These are phyloP conservation scores for Gisinianus flammeolus DNA, from an alignment of 2,888 invertebrate species.

Conservation along the genomic window DNA sequence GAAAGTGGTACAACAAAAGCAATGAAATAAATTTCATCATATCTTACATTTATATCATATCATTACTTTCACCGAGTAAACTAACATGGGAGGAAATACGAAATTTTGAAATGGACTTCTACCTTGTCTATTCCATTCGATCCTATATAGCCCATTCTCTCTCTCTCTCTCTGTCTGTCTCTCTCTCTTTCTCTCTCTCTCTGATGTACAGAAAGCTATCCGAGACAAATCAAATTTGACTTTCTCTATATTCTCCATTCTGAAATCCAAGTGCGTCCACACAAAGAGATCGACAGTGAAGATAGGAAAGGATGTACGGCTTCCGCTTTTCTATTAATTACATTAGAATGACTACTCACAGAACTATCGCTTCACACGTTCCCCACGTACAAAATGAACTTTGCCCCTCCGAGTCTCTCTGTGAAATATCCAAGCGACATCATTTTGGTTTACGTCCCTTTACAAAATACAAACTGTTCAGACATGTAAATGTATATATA, in stretches of 20 bases:
- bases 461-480: too few species aligned
- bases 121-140: too few species aligned
- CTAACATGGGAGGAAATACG: neutral
- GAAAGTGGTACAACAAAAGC: neutral
- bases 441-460: too few species aligned
- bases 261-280: neutral
- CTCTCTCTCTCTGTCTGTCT: too few species aligned
- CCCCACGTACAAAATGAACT: conserved; percentile 21
- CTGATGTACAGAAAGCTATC: too few species aligned
- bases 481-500: too few species aligned
- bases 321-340: conserved; percentile 7
- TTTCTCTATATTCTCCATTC: neutral
- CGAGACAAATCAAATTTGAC: neutral
- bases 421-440: too few species aligned
- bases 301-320: neutral
- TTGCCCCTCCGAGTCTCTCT: neutral
- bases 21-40: neutral
- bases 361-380: conserved; percentile 9
- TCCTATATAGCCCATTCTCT: too few species aligned
- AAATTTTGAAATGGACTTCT: neutral
- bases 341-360: neutral
- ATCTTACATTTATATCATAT: neutral
- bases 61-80: too few species aligned
- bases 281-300: neutral
- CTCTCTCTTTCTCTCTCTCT: too few species aligned